A percentile compares a stretch with the other conserved stretches of the same genome.
These are phyloP conservation scores for Conistra vaccinii DNA, from an alignment of 2,888 invertebrate species.

Conservation along the genomic window DNA sequence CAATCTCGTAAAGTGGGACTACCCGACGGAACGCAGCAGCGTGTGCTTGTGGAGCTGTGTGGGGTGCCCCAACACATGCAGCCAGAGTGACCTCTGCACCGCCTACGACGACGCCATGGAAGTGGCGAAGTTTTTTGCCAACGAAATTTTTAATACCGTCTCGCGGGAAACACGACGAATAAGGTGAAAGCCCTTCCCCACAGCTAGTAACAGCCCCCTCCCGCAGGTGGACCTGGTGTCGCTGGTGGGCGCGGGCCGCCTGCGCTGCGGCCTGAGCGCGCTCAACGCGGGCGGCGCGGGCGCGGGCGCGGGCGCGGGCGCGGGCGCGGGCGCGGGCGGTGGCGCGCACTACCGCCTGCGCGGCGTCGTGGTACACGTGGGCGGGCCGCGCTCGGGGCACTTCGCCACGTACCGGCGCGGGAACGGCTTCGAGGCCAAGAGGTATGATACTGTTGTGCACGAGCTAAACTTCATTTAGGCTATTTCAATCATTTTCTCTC, in stretches of 20 bases:
- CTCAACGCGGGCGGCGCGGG: constrained; percentile 57
- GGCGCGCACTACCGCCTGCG: constrained; percentile 92
- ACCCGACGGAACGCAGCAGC: too few species aligned
- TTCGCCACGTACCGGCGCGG: constrained; percentile 98
- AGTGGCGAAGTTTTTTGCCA: too few species aligned
- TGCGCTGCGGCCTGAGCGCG: constrained; percentile 71
- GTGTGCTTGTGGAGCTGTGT: background rate
- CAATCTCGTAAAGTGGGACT: background rate
- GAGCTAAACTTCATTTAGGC: background rate
- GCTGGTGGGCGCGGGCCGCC: constrained; percentile 78
- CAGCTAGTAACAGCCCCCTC: too few species aligned
- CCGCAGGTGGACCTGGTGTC: constrained; percentile 87
- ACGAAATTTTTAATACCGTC: background rate
- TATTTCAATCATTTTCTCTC: background rate
- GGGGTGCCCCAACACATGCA: too few species aligned
- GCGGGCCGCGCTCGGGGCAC: constrained; percentile 97
- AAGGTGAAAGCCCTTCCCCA: background rate
- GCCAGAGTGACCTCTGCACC: too few species aligned
- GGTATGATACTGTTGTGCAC: constrained; percentile 69
- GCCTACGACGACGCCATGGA: background rate
- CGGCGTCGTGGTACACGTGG: constrained; percentile 97
- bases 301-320: constrained; percentile 67
- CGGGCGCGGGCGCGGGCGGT: constrained; percentile 54
- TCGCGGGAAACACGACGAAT: background rate
- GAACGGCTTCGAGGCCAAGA: constrained; percentile 89